Base-by-base conservation (phyloP, 2,113 vertebrate genomes). In the Pseudonaja textilis region DNA sequence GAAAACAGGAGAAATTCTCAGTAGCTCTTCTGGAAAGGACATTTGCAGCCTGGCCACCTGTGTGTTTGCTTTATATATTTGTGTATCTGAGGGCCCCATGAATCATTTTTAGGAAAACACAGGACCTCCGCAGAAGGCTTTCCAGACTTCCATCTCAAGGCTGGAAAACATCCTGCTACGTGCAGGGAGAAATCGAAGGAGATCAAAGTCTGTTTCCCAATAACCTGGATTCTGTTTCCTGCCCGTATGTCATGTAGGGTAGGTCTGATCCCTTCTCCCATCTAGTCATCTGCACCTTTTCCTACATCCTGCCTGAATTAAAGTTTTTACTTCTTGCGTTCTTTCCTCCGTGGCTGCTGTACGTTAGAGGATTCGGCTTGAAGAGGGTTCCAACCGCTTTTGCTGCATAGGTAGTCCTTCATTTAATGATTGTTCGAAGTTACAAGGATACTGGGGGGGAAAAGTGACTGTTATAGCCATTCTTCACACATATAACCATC, bases 1-100 rank as follows among this genome's bases (percentile, higher is more conserved):
- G 81, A 96, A 94, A 97, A 81, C 85, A 92, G 93, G 95, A 94
- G 95, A 96, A 93, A 29, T 95, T 94, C 93, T 92, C 34, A 91
- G 93, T 93, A 95, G 95, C 91, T 93, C 93, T 94, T 93, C 94
- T 94, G 94, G 95, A 95, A 95, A 96, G 95, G 91, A n/a, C 94
- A 95, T 96, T 92, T 91, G 95, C 93, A 91, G 94, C 88, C 94
- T 90, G 94, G 95, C 93, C 93, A 94, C 94, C 94, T 93, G 96
- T 92, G 64, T 96, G 8, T 20, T 18, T 39, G 3, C 34, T 81
- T 81, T 81, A 87, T 26, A 45, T 29, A n/a, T 87, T 95, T 95
- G 14, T 25, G 7, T 14, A 8, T 5, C 7, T 18, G 52, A 5
- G 6, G 26, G 42, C 26, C 9, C 11, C 39, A 3, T 85, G 61